Conservation (phyloP, 2,888 invertebrate genomes). For the Phasia obesa region DNA sequence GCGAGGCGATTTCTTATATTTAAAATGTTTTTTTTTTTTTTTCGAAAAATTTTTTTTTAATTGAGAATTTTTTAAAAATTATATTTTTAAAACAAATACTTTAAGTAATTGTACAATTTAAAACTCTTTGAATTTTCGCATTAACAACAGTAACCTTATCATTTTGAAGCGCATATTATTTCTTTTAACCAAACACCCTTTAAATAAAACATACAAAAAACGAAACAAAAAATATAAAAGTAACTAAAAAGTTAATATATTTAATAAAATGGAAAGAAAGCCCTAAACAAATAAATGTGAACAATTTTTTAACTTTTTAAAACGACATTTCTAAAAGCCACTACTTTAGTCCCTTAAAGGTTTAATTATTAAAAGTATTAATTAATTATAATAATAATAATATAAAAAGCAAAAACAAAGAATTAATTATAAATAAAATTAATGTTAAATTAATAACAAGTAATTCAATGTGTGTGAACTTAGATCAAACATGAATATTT, state of each 20-base stretch:
- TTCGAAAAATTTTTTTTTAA: too few species aligned
- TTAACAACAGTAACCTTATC: constrained; percentile 1
- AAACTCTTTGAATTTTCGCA: background rate
- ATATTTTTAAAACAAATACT: too few species aligned
- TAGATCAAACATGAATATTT: constrained; percentile 74
- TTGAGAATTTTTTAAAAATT: too few species aligned
- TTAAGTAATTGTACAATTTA: too few species aligned
- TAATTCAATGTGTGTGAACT: constrained; percentile 69
- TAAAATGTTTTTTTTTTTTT: too few species aligned
- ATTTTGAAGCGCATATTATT: constrained; percentile 4
- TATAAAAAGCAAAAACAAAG: constrained; percentile 2
- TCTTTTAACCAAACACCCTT: constrained; percentile 37
- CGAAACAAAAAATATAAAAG: constrained; percentile 6
- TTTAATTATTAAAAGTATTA: constrained; percentile 62
- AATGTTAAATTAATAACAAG: constrained; percentile 61
- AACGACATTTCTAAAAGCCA: constrained; percentile 67
- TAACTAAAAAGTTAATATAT: constrained; percentile 20
- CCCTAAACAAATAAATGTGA: constrained; percentile 57
- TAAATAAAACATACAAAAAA: constrained; percentile 21
- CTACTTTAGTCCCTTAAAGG: constrained; percentile 70
- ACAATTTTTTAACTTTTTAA: constrained; percentile 62
- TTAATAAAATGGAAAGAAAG: constrained; percentile 24
- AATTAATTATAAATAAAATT: constrained; percentile 52
- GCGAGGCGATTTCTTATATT: too few species aligned
- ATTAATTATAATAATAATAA: constrained; percentile 44